Evolutionary conservation across 92 coral and sea anemone species (phyloP), one percentile per base, ranked within the genome.

Genomic region (Epizoanthus scotinus): DNA sequence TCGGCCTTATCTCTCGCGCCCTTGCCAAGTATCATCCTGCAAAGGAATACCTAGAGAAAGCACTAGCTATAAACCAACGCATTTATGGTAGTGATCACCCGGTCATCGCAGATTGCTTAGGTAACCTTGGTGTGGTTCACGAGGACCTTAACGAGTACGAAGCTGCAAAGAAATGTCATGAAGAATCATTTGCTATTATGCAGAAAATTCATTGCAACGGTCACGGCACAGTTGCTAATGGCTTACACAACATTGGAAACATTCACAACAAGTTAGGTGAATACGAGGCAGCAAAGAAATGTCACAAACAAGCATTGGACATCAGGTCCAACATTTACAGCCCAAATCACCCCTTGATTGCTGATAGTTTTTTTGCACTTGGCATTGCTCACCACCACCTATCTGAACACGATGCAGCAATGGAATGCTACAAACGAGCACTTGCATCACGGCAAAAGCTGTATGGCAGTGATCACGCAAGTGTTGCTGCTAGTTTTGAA

Each of bases 81-180:
- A 66, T 86, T 72, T 86, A 73, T 55, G 85, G 85, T 38, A 62
- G 66, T 71, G 55, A 55, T 8, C 85, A 86, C 53, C 84, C 83
- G 44, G 49, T 27, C 12, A 78, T 75, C 7, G 86, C 86, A 38
- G 78, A 79, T 71, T 73, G 64, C 47, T 67, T 86, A 40, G 71
- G 60, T 49, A 81, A 82, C 67, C 72, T 86, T 19, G 89, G 89
- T 7, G 66, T 82, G 59, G 78, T 86, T 67, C 86, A 82, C 63
- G 81, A 75, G 49, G 81, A 75, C 31, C 81, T 75, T 20, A 55
- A 63, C 27, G 81, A 75, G 19, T 63, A 75, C 55, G 81, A 59
- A 59, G 66, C 81, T 58, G 81, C 81, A 24, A 75, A 75, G 18
- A 59, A 66, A 20, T 59, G 66, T 36, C 81, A 75, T 24, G 67